These are phyloP conservation scores for Lordiphosa andalusiaca DNA, from an alignment of 2,888 invertebrate species.

Conservation along the genomic window DNA sequence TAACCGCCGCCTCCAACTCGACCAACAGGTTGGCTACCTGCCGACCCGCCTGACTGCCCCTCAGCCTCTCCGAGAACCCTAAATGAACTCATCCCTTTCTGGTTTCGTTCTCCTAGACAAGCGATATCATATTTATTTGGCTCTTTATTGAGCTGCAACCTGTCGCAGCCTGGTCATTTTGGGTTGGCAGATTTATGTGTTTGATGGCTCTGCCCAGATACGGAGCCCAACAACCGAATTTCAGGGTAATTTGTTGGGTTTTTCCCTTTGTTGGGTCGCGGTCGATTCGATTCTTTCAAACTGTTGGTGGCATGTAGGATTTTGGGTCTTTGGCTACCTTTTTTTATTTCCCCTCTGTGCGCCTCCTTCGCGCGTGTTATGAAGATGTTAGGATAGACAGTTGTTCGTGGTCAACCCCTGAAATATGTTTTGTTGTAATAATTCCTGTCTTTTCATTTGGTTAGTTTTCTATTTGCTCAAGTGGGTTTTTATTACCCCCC, in stretches of 20 bases:
- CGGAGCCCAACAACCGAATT: slow-evolving; percentile 34
- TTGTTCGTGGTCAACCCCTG: slow-evolving; percentile 26
- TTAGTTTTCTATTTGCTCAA: slow-evolving; percentile 43
- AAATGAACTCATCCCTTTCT: slow-evolving; percentile 70
- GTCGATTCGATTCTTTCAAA: slow-evolving; percentile 26
- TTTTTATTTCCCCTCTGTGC: slow-evolving; percentile 19
- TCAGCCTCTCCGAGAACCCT: slow-evolving; percentile 28
- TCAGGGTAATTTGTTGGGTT: slow-evolving; percentile 65
- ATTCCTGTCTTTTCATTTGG: neutral
- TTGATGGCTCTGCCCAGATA: slow-evolving; percentile 48
- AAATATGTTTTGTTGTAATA: slow-evolving; percentile 27
- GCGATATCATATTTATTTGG: slow-evolving; percentile 56
- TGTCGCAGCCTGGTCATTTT: slow-evolving; percentile 50
- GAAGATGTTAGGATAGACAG: slow-evolving; percentile 55
- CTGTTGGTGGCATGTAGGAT: slow-evolving; percentile 58
- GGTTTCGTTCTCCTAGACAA: slow-evolving; percentile 29
- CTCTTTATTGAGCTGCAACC: slow-evolving; percentile 70
- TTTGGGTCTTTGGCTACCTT: slow-evolving; percentile 22
- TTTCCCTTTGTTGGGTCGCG: slow-evolving; percentile 14
- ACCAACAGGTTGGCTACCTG: slow-evolving; percentile 43
- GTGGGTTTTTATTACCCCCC: slow-evolving; percentile 33
- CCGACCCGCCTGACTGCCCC: neutral
- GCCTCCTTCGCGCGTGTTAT: slow-evolving; percentile 66
- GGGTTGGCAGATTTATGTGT: slow-evolving; percentile 63
- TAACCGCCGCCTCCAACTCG: slow-evolving; percentile 38